Base-by-base conservation (phyloP, 2,888 invertebrate species). In the Drosophila siamana region DNA sequence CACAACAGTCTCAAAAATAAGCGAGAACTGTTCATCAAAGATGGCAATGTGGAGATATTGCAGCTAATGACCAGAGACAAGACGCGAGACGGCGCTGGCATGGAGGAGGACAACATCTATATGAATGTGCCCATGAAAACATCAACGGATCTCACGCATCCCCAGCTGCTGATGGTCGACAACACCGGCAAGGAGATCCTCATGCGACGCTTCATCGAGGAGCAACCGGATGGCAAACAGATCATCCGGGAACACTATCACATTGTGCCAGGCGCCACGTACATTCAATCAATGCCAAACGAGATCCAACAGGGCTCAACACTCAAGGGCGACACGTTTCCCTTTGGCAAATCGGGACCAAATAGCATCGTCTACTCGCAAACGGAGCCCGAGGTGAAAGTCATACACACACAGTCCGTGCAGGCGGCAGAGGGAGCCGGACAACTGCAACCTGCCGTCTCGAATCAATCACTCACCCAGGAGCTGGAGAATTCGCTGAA, bases 131-230 rank as follows among this genome's bases (percentile, higher is more conserved):
- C 94, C 1, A 93, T 94, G 1, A 69, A 92, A 19, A 93, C 93
- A 81, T 92, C 92, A 13, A 92, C 93, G 71, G 92, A 94, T 26
- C 93, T 95, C 1, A 93, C 94, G 38, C 94, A 94, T 74, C 94
- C 94, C 4, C 94, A 95, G 71, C 93, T 94, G 43, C 93, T 95
- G 46, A 94, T 95, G 83, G 94, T 95, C 11, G 95, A 95, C 76
- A 95, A 95, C 80, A 97, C 97, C 1, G 97, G 97, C 0, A 97
- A 97, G 92, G 96, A 97, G 88, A 95, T 97, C 73, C 92, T 97
- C 2, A 95, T 97, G 94, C 94, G 95, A 79, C 93, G 97, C 56
- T 97, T 97, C 90, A 97, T 97, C 73, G 95, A 97, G 88, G 97
- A 97, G 91, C 97, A 95, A 89, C 94, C 94, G 1, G 94, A 94